phyloP scores from a whole-genome alignment of 2,113 vertebrate genomes.

The Boleophthalmus pectinirostris region DNA sequence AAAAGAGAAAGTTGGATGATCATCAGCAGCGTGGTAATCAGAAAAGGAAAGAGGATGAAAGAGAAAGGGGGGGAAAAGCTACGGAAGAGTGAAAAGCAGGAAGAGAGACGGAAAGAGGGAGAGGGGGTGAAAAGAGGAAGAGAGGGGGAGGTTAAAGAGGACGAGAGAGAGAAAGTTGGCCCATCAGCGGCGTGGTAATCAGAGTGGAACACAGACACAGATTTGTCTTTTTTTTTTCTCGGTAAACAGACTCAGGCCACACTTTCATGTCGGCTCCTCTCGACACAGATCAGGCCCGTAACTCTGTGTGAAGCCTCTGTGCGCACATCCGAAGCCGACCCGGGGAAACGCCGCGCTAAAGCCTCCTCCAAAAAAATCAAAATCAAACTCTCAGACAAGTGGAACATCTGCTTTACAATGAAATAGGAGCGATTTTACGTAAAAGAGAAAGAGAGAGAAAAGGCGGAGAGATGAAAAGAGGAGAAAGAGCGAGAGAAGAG shows the following conservation, averaged over 20 bases:
- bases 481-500: too few species aligned
- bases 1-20: too few species aligned
- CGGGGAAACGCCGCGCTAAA: neutral
- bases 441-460: too few species aligned
- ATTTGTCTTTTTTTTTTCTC: constrained; percentile 30
- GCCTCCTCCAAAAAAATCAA: too few species aligned
- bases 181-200: constrained; percentile 55
- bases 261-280: constrained; percentile 76
- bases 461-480: too few species aligned
- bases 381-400: neutral
- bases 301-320: constrained; percentile 43
- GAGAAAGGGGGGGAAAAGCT: too few species aligned
- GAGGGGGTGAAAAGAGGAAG: too few species aligned
- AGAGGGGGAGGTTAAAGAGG: too few species aligned
- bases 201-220: constrained; percentile 46
- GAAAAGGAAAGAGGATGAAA: too few species aligned
- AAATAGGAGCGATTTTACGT: neutral
- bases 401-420: neutral
- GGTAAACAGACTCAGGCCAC: constrained; percentile 67
- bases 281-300: constrained; percentile 67
- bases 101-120: too few species aligned
- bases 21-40: too few species aligned
- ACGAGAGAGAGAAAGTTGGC: neutral
- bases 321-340: constrained; percentile 29
- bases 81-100: too few species aligned